Percentiles rank a stretch among this genome's conserved stretches.
These are phyloP conservation scores for Geothlypis trichas DNA, from an alignment of 2,113 vertebrate genomes.

Conservation along the genomic window DNA sequence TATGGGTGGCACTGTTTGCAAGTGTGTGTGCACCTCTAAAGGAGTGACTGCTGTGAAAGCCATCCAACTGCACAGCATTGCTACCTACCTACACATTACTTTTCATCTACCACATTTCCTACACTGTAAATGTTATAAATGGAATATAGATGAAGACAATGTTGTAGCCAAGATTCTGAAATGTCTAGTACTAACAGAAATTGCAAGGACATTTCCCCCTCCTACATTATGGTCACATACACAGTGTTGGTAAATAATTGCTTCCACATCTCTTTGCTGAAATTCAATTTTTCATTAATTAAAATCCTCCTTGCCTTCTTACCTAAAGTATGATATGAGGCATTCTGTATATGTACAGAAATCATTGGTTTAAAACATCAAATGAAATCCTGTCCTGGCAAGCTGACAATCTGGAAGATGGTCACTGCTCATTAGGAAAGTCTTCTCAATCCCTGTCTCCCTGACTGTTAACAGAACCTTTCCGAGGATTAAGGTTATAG, in stretches of 20 bases:
- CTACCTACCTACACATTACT: neutral
- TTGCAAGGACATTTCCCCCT: neutral
- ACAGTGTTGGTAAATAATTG: neutral
- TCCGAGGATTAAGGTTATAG: neutral
- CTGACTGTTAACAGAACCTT: neutral
- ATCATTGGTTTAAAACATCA: neutral
- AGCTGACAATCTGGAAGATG: neutral
- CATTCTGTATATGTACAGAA: neutral
- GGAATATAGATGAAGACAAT: neutral
- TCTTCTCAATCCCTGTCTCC: neutral
- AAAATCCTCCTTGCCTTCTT: neutral
- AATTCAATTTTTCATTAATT: neutral
- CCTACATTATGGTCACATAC: neutral
- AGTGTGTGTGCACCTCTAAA: neutral
- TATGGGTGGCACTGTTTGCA: rapidly evolving
- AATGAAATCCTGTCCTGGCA: neutral
- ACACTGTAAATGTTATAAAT: neutral
- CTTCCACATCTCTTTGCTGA: neutral
- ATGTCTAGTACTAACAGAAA: neutral
- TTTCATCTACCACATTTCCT: neutral
- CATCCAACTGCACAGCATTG: neutral
- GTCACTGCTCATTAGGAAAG: neutral
- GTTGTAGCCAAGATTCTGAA: neutral
- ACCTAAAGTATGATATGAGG: neutral
- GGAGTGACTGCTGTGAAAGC: neutral